phyloP scores from a whole-genome alignment of 35 echinoderm and acorn worm species.

The Chiridota heheva region DNA sequence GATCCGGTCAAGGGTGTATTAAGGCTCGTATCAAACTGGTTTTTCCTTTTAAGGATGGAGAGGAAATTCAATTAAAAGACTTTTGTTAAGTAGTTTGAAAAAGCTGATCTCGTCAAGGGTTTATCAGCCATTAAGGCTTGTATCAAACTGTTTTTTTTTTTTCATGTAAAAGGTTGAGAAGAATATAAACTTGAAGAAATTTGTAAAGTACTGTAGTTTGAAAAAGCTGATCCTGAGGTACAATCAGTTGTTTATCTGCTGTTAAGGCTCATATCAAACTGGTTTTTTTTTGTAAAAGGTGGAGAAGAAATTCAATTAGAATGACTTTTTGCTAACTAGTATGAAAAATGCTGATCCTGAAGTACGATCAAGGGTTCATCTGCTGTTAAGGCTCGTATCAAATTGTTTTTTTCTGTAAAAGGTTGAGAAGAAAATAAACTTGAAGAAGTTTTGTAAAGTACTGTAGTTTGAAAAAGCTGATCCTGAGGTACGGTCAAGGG shows the following conservation, averaged over 20 bases:
- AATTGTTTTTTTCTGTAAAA: constrained; percentile 80
- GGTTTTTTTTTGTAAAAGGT: constrained; percentile 82
- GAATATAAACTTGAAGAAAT: not conserved
- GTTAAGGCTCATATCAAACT: constrained; percentile 81
- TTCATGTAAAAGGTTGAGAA: not conserved
- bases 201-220: not conserved
- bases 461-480: too few species aligned
- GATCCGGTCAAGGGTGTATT: constrained; percentile 16
- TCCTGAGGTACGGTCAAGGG: constrained; percentile 36
- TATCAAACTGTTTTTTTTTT: constrained; percentile 89
- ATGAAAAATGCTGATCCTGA: constrained; percentile 78
- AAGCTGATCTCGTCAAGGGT: too few species aligned
- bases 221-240: too few species aligned
- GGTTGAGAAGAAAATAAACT: too few species aligned
- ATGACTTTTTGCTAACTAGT: too few species aligned
- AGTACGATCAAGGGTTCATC: constrained; percentile 59
- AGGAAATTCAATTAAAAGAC: too few species aligned
- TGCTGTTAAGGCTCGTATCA: constrained; percentile 85
- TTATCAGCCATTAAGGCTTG: constrained; percentile 77
- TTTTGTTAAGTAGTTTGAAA: too few species aligned
- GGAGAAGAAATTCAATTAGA: too few species aligned
- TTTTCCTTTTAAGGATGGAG: constrained; percentile 84
- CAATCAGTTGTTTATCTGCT: not conserved
- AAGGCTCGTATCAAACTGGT: constrained; percentile 81
- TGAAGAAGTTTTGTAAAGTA: too few species aligned